Conservation (phyloP, 2,797 vertebrate species). For the Meriones psammophilus region DNA sequence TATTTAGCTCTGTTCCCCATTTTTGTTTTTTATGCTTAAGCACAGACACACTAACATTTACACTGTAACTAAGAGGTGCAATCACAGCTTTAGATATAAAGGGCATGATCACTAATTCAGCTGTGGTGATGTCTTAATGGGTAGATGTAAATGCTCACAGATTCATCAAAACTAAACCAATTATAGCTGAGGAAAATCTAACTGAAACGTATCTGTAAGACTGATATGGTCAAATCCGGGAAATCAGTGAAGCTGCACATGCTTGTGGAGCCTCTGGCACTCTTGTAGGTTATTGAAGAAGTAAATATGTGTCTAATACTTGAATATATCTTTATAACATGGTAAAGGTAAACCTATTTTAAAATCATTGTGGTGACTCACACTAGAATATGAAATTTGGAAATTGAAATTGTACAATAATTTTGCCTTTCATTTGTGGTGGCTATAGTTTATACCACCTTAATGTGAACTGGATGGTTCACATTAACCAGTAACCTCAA, state of each 20-base stretch:
- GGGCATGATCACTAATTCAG: fast-evolving
- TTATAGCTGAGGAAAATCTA: not conserved
- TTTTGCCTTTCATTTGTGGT: not conserved
- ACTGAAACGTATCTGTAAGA: not conserved
- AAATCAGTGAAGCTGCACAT: not conserved
- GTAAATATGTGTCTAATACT: not conserved
- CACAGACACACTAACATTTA: not conserved
- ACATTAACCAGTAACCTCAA: not conserved
- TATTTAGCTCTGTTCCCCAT: too few relatives aligned
- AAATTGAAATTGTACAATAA: not conserved
- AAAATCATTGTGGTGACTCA: not conserved
- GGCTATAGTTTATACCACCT: not conserved
- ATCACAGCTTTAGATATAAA: not conserved
- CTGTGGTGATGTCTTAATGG: not conserved
- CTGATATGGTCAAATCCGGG: not conserved
- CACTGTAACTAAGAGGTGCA: not conserved
- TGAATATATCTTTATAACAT: not conserved
- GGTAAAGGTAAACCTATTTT: not conserved
- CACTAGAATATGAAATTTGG: not conserved
- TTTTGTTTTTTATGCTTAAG: too few relatives aligned
- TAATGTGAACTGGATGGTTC: not conserved
- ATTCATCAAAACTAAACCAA: not conserved
- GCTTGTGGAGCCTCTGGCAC: not conserved
- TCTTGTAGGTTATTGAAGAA: not conserved
- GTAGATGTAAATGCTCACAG: too few relatives aligned